A percentile compares a stretch with the other conserved stretches of the same genome.
phyloP scores from a whole-genome alignment of 2,113 vertebrate genomes.

The Platysteira castanea region DNA sequence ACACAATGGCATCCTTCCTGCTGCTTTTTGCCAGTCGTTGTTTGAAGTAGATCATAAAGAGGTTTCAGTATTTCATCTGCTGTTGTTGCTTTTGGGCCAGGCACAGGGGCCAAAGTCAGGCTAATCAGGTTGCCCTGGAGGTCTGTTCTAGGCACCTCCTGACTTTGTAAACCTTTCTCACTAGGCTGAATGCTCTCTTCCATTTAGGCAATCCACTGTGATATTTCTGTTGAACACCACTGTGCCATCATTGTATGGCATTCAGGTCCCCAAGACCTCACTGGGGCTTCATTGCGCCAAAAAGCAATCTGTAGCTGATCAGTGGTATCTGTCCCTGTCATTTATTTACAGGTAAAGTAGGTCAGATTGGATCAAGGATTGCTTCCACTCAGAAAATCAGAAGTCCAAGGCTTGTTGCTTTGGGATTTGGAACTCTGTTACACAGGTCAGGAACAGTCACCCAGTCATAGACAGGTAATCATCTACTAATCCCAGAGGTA shows the following conservation, averaged over 20 bases:
- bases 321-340: not conserved
- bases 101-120: not conserved
- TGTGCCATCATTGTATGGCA: not conserved
- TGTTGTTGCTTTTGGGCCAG: not conserved
- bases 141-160: not conserved
- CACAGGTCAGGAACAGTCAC: not conserved
- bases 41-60: not conserved
- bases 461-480: not conserved
- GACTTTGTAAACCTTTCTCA: not conserved
- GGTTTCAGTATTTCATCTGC: not conserved
- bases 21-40: not conserved
- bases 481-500: not conserved
- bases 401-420: not conserved
- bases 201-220: not conserved
- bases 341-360: not conserved
- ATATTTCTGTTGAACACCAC: not conserved
- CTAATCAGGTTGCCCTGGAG: constrained; percentile 20
- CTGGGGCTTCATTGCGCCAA: not conserved
- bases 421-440: not conserved
- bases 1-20: not conserved
- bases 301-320: not conserved
- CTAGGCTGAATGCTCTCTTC: not conserved
- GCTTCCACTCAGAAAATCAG: not conserved
- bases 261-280: not conserved
- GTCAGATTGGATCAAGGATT: not conserved